A percentile compares a stretch with the other conserved stretches of the same genome.
phyloP scores from a whole-genome alignment of 2,888 invertebrate species.

The Leucoma salicis region DNA sequence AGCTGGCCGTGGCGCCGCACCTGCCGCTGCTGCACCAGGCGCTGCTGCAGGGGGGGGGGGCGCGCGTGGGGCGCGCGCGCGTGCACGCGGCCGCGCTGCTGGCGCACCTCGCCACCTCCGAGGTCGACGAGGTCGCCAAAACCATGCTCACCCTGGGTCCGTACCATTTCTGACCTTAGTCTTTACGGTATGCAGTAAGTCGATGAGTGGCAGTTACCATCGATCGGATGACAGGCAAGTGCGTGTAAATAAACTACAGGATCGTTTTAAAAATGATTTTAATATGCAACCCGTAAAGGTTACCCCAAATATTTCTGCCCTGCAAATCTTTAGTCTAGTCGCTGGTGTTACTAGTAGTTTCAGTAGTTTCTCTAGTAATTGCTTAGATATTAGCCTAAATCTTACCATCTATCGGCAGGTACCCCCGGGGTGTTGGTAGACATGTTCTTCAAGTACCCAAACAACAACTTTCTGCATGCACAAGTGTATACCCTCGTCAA shows the following conservation, averaged over 20 bases:
- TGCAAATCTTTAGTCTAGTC: too few species aligned
- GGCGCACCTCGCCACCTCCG: constrained; percentile 88
- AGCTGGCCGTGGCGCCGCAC: constrained; percentile 69
- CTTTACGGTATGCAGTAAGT: too few species aligned
- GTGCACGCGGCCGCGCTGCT: constrained; percentile 90
- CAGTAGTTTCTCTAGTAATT: too few species aligned
- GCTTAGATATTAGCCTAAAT: too few species aligned
- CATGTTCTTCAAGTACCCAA: constrained; percentile 93
- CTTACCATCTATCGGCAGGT: constrained; percentile 66
- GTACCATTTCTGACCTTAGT: too few species aligned
- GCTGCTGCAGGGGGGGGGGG: constrained; percentile 43
- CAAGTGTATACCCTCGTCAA: constrained; percentile 91
- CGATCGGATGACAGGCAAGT: too few species aligned
- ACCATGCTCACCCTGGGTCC: constrained; percentile 81
- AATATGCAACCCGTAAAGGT: too few species aligned
- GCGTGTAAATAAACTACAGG: too few species aligned
- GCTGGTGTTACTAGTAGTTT: too few species aligned
- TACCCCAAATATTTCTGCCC: too few species aligned
- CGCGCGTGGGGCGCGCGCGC: constrained; percentile 85
- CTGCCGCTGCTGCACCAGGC: constrained; percentile 73
- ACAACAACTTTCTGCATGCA: constrained; percentile 98
- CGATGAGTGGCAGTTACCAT: too few species aligned
- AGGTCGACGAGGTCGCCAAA: constrained; percentile 86
- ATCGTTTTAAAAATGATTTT: too few species aligned
- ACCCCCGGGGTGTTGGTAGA: constrained; percentile 87